A percentile compares a stretch with the other conserved stretches of the same genome.
phyloP scores from a whole-genome alignment of 2,888 invertebrate species.

The Melinaea menophilus region DNA sequence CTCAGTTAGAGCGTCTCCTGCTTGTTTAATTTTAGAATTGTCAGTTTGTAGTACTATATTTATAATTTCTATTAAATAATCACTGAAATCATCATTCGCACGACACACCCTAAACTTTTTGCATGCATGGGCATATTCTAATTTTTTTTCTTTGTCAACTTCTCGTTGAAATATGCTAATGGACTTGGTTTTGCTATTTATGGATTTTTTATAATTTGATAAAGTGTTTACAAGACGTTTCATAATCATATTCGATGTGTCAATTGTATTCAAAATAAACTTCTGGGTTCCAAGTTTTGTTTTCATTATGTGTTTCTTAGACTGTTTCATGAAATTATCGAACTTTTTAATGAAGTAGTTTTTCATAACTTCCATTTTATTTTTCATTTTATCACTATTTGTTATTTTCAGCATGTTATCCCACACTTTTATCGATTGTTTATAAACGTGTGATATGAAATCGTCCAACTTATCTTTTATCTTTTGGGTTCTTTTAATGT shows the following conservation, averaged over 20 bases:
- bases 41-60: constrained; percentile 33
- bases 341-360: constrained; percentile 45
- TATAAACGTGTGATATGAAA: constrained; percentile 44
- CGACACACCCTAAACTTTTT: constrained; percentile 45
- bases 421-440: constrained; percentile 44
- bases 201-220: constrained; percentile 25
- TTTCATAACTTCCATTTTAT: constrained; percentile 35
- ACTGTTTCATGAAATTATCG: constrained; percentile 41
- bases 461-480: constrained; percentile 43
- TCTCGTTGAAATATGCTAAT: constrained; percentile 36
- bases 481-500: constrained; percentile 20
- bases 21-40: constrained; percentile 38
- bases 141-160: constrained; percentile 36
- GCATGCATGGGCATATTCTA: constrained; percentile 44
- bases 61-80: constrained; percentile 38
- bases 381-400: constrained; percentile 30
- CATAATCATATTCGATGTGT: constrained; percentile 46
- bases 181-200: constrained; percentile 18
- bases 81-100: constrained; percentile 34
- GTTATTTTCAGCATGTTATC: constrained; percentile 38
- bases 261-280: constrained; percentile 50
- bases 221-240: constrained; percentile 43
- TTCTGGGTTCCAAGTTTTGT: constrained; percentile 48
- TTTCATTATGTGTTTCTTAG: constrained; percentile 42
- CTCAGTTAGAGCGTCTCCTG: constrained; percentile 43